phyloP scores from a whole-genome alignment of 2,888 invertebrate genomes.

The Conops quadrifasciatus region DNA sequence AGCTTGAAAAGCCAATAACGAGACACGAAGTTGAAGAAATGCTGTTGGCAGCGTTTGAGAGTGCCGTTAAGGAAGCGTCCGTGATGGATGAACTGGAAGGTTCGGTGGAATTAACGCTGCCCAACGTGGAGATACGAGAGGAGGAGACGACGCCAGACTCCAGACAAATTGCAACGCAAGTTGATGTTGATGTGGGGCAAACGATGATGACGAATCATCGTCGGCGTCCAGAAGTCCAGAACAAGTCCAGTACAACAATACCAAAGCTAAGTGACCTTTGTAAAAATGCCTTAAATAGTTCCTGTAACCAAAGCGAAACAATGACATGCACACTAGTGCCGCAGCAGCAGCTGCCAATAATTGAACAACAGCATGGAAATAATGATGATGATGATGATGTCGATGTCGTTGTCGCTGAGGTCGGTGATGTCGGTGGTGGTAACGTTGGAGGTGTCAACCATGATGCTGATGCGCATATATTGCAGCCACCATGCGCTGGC shows the following conservation, averaged over 20 bases:
- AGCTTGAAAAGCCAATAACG: constrained; percentile 15
- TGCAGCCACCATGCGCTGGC: constrained; percentile 45
- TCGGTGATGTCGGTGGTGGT: background rate
- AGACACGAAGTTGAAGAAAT: constrained; percentile 24
- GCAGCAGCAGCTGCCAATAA: background rate
- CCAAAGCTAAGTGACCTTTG: constrained; percentile 67
- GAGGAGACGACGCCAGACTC: no score
- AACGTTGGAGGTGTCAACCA: background rate
- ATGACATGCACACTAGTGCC: constrained; percentile 5
- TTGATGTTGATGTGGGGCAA: background rate
- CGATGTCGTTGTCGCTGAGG: constrained; percentile 11
- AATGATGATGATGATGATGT: background rate
- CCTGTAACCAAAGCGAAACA: constrained; percentile 45
- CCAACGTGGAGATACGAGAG: constrained; percentile 9
- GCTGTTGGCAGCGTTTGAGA: constrained; percentile 19
- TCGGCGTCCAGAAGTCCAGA: constrained; percentile 5
- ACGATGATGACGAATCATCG: no score
- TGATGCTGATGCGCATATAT: constrained; percentile 18
- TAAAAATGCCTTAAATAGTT: constrained; percentile 65
- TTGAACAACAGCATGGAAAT: background rate
- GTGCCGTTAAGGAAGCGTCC: constrained; percentile 10
- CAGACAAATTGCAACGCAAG: constrained; percentile 7
- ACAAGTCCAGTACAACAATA: no score
- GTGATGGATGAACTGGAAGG: constrained; percentile 1
- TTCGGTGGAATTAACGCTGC: constrained; percentile 18